Evolutionary conservation across 2,113 vertebrate species (phyloP).

Genomic region (Lontra canadensis): DNA sequence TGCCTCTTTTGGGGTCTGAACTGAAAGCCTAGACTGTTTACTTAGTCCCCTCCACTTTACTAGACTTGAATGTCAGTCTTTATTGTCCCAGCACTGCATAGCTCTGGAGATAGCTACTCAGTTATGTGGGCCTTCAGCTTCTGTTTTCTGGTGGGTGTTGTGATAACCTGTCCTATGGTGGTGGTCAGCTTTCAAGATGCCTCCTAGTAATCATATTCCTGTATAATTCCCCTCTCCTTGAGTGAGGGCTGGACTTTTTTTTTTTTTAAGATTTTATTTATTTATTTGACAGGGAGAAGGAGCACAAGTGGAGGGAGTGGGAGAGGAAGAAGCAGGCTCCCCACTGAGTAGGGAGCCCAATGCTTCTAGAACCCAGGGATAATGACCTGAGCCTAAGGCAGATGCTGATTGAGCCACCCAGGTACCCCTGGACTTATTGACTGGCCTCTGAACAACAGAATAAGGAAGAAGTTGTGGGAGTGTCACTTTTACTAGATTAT

Average conservation of each 20-base stretch:
- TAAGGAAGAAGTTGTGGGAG: background rate
- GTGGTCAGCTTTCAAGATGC: background rate
- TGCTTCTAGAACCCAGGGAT: no score
- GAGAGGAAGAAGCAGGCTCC: no score
- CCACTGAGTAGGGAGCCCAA: no score
- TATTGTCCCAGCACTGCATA: background rate
- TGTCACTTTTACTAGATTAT: background rate
- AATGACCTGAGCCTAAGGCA: no score
- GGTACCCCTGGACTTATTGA: background rate
- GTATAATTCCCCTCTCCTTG: background rate
- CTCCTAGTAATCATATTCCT: background rate
- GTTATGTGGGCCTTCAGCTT: background rate
- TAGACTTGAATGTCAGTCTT: background rate
- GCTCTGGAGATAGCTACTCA: background rate
- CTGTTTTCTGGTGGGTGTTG: background rate
- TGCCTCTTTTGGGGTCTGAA: background rate
- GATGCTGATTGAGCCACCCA: no score
- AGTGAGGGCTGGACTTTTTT: background rate
- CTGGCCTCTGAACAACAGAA: background rate
- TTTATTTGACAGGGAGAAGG: no score
- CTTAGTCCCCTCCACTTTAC: background rate
- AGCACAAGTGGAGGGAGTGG: no score
- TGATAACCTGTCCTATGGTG: background rate
- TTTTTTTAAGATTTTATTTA: no score
- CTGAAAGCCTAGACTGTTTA: background rate